These are phyloP conservation scores for Melanargia galathea DNA, from an alignment of 2,888 invertebrate species.

Conservation along the genomic window DNA sequence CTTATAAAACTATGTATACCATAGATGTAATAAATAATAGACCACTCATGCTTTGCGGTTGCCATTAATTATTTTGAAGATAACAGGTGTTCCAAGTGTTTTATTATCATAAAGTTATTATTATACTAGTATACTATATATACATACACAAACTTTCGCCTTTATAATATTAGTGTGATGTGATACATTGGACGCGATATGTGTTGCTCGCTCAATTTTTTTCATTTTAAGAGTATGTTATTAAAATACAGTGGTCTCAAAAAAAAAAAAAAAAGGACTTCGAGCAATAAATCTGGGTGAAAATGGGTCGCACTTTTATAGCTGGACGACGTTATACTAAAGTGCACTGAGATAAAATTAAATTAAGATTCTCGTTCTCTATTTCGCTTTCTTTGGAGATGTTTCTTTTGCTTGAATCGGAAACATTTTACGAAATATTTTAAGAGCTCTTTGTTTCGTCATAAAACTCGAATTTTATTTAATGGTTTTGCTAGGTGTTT, in stretches of 20 bases:
- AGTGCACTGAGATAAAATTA: slow-evolving; percentile 9
- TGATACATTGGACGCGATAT: too few relatives aligned
- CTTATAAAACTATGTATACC: too few relatives aligned
- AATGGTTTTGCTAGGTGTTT: neutral
- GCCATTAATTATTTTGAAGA: too few relatives aligned
- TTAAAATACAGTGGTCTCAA: neutral
- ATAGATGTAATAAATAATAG: too few relatives aligned
- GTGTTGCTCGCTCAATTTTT: neutral
- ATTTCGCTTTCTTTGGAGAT: slow-evolving; percentile 11
- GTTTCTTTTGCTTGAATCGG: slow-evolving; percentile 4
- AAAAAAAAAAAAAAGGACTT: neutral
- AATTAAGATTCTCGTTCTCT: slow-evolving; percentile 8
- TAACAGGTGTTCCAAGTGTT: too few relatives aligned
- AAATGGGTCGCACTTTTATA: neutral
- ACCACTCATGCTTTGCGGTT: too few relatives aligned
- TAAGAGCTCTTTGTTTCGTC: neutral
- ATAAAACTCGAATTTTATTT: neutral
- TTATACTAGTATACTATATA: too few relatives aligned
- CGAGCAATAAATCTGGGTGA: neutral
- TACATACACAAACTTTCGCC: too few relatives aligned
- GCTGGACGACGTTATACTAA: neutral
- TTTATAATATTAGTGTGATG: too few relatives aligned
- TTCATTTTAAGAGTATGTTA: neutral
- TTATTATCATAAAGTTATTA: too few relatives aligned
- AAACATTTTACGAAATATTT: slow-evolving; percentile 4